A percentile compares a stretch with the other conserved stretches of the same genome.
Evolutionary conservation across 2,888 invertebrate genomes (phyloP).

Genomic region (Matsumyia berberina): DNA sequence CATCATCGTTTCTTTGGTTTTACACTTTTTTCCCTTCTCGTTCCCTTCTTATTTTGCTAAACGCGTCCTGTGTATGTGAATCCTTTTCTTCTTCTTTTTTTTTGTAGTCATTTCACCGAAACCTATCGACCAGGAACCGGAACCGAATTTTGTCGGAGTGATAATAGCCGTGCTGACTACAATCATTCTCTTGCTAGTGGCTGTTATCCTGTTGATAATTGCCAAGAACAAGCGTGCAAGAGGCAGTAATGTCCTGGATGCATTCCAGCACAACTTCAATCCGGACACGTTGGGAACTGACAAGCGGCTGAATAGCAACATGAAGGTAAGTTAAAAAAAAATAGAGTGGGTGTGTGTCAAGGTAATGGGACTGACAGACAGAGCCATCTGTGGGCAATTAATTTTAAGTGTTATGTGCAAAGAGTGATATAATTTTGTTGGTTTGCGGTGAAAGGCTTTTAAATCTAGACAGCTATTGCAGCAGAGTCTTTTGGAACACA

Average conservation of each 20-base stretch:
- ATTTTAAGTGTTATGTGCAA: not conserved
- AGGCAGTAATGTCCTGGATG: constrained; percentile 83
- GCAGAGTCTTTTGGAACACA: no score
- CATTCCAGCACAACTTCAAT: constrained; percentile 84
- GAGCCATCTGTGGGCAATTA: constrained; percentile 28
- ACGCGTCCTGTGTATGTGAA: constrained; percentile 33
- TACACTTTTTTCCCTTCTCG: constrained; percentile 33
- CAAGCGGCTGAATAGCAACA: constrained; percentile 84
- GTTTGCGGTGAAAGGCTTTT: not conserved
- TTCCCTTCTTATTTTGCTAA: constrained; percentile 35
- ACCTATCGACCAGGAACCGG: constrained; percentile 86
- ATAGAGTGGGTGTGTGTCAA: not conserved
- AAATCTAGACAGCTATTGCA: no score
- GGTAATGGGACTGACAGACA: constrained; percentile 31
- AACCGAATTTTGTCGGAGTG: constrained; percentile 87
- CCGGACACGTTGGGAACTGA: constrained; percentile 84
- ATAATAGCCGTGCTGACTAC: constrained; percentile 90
- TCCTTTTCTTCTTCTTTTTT: constrained; percentile 46
- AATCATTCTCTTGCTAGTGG: constrained; percentile 89
- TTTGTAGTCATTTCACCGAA: constrained; percentile 84
- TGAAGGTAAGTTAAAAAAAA: constrained; percentile 82
- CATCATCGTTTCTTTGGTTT: constrained; percentile 67
- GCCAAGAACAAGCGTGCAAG: constrained; percentile 86
- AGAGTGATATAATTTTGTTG: not conserved
- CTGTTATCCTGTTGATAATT: constrained; percentile 89